Percentiles rank a stretch among this genome's conserved stretches.
phyloP scores from a whole-genome alignment of 2,888 invertebrate species.

The Machimus rusticus region DNA sequence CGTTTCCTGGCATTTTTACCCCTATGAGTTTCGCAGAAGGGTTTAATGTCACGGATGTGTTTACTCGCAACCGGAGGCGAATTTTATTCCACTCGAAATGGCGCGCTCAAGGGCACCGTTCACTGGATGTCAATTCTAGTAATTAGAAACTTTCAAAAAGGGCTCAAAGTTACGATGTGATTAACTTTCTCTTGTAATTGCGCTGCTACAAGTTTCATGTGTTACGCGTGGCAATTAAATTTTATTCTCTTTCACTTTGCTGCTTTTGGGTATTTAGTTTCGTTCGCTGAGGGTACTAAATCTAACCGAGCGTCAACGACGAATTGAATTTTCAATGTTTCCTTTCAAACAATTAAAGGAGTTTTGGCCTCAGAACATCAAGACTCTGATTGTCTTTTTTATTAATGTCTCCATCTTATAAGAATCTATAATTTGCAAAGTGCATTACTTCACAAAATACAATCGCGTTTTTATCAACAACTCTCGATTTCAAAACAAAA shows the following conservation, averaged over 20 bases:
- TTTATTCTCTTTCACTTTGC: not conserved
- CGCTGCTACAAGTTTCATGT: not conserved
- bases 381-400: not conserved
- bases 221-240: not conserved
- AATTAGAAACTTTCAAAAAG: conserved; percentile 25
- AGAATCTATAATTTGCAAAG: too few species aligned
- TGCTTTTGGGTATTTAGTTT: not conserved
- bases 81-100: not conserved
- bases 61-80: not conserved
- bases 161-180: conserved; percentile 5
- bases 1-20: conserved; percentile 28
- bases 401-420: too few species aligned
- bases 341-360: not conserved
- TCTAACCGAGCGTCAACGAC: not conserved
- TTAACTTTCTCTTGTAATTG: conserved; percentile 2
- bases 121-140: conserved; percentile 19
- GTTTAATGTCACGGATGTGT: conserved; percentile 39
- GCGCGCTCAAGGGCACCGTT: conserved; percentile 1
- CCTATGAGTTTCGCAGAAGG: not conserved
- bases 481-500: too few species aligned
- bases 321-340: not conserved
- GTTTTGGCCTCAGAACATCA: not conserved
- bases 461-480: too few species aligned
- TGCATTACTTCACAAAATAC: too few species aligned
- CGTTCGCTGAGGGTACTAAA: not conserved